phyloP scores from a whole-genome alignment of 2,888 invertebrate species.

The Drosophila cognata region DNA sequence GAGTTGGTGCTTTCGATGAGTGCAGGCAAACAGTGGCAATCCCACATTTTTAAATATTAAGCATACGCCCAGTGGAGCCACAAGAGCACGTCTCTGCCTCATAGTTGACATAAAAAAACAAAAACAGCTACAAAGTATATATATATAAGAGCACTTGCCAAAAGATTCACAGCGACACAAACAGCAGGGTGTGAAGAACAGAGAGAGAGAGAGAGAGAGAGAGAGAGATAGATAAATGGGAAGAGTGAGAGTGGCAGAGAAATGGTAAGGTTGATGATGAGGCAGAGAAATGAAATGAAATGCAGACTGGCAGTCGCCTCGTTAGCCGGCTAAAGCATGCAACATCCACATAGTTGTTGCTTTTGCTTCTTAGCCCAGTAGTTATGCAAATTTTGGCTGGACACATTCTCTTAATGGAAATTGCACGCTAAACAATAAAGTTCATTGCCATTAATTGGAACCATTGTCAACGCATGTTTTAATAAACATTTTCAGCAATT shows the following conservation, averaged over 20 bases:
- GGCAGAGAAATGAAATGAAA: constrained; percentile 37
- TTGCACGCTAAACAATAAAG: constrained; percentile 64
- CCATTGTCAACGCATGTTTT: constrained; percentile 33
- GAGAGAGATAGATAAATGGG: background rate
- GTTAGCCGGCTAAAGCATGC: constrained; percentile 39
- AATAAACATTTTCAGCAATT: constrained; percentile 3
- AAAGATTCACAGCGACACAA: constrained; percentile 32
- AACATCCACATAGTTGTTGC: constrained; percentile 27
- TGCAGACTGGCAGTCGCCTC: constrained; percentile 57
- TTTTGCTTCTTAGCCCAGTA: background rate
- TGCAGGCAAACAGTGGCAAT: constrained; percentile 5
- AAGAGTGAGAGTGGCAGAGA: background rate
- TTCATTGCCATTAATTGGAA: constrained; percentile 63
- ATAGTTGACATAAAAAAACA: constrained; percentile 20
- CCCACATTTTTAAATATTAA: constrained; percentile 41
- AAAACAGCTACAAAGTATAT: constrained; percentile 11
- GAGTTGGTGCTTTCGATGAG: background rate
- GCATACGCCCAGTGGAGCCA: constrained; percentile 35
- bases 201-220: background rate
- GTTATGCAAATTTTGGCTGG: constrained; percentile 34
- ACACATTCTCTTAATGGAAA: constrained; percentile 50
- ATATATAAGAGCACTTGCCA: constrained; percentile 47
- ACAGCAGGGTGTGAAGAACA: background rate
- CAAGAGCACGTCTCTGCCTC: constrained; percentile 20
- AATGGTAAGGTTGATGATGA: constrained; percentile 1